Evolutionary conservation across 2,797 vertebrate genomes (phyloP).

Genomic region (Adrianichthys oophorus): DNA sequence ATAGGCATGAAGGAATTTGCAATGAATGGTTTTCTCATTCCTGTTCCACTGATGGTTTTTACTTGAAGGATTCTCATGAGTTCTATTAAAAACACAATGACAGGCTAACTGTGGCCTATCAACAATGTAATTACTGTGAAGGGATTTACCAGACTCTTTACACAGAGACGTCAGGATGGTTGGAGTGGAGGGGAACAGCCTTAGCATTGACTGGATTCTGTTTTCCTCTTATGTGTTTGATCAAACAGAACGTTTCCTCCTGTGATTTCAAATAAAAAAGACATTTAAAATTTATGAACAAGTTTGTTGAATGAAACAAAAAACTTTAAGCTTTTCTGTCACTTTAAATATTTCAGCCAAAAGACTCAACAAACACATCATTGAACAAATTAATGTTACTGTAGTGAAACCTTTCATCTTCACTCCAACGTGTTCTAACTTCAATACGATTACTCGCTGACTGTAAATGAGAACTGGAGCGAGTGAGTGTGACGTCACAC

Average conservation of each 20-base stretch:
- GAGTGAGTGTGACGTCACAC: too few species aligned
- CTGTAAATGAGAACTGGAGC: too few species aligned
- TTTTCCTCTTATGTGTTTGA: background rate
- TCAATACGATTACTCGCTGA: too few species aligned
- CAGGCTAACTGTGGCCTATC: slow-evolving; percentile 13
- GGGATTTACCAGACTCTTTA: background rate
- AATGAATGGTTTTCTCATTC: slow-evolving; percentile 28
- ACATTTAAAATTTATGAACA: background rate
- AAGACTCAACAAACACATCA: too few species aligned
- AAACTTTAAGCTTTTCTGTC: background rate
- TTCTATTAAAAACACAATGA: slow-evolving; percentile 23
- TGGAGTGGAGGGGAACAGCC: background rate
- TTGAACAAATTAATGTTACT: too few species aligned
- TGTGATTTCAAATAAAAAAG: background rate
- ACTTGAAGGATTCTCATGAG: slow-evolving; percentile 22
- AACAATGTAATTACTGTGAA: slow-evolving; percentile 11
- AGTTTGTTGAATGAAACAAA: background rate
- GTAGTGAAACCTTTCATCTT: too few species aligned
- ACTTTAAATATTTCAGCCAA: background rate
- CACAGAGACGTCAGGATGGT: background rate
- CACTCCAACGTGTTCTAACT: too few species aligned
- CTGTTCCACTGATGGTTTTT: slow-evolving; percentile 18
- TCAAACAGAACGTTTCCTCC: background rate
- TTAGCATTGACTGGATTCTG: background rate
- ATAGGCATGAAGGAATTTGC: slow-evolving; percentile 51